phyloP scores from a whole-genome alignment of 92 coral and sea anemone genomes.

The Plumapathes pennacea region DNA sequence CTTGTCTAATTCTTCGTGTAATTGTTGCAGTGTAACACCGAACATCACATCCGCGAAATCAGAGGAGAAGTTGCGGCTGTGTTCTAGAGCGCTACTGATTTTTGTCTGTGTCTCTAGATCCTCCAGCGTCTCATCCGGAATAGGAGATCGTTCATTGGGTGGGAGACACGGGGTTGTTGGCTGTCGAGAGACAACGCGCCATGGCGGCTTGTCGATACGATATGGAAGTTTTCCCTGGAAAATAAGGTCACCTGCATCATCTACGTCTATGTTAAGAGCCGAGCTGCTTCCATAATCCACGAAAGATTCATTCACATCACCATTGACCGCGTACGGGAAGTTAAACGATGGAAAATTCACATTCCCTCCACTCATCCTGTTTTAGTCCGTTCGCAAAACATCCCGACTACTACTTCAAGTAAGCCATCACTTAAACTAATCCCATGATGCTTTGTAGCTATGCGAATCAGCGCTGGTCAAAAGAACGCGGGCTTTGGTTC shows the following conservation, averaged over 20 bases:
- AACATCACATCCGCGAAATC: conserved; percentile 57
- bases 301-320: conserved; percentile 51
- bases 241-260: conserved; percentile 19
- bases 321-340: conserved; percentile 70
- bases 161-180: conserved; percentile 64
- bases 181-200: conserved; percentile 46
- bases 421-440: no score
- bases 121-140: conserved; percentile 10
- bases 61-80: conserved; percentile 40
- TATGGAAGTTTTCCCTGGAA: conserved; percentile 43
- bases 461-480: no score
- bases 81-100: conserved; percentile 1
- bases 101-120: background rate
- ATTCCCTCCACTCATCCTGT: no score
- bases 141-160: conserved; percentile 42
- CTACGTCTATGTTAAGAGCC: conserved; percentile 45
- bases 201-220: conserved; percentile 13
- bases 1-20: conserved; percentile 38
- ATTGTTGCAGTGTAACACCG: conserved; percentile 23
- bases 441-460: no score
- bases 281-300: conserved; percentile 84
- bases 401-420: no score
- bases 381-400: no score
- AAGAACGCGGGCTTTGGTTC: no score
- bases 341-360: no score